phyloP scores from a whole-genome alignment of 2,797 vertebrate genomes.

The Momotus momota region DNA sequence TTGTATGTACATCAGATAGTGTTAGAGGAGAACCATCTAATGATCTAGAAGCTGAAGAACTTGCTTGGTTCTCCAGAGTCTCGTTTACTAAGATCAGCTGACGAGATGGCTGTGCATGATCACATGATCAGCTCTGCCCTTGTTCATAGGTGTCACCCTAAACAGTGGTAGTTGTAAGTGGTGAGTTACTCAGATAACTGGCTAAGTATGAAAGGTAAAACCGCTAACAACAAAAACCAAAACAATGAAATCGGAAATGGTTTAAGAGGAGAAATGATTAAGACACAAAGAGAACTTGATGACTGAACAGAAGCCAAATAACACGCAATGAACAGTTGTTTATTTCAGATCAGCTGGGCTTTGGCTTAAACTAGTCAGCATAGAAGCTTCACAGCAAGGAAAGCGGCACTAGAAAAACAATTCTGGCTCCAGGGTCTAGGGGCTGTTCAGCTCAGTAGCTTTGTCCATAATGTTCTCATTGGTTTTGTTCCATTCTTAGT shows the following conservation, averaged over 20 bases:
- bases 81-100: background rate
- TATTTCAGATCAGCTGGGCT: slow-evolving; percentile 28
- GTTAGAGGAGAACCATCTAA: background rate
- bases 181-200: background rate
- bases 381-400: background rate
- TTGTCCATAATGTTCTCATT: background rate
- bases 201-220: slow-evolving; percentile 4
- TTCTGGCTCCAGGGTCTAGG: background rate
- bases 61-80: background rate
- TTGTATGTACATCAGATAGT: slow-evolving; percentile 24
- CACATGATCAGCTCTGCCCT: background rate
- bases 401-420: background rate
- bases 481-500: background rate
- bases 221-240: background rate
- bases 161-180: background rate
- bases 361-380: background rate
- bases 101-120: background rate
- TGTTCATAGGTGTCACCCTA: background rate
- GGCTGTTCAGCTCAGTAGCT: background rate
- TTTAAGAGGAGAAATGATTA: background rate
- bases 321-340: background rate
- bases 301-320: background rate
- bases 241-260: background rate
- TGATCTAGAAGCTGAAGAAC: slow-evolving; percentile 1
- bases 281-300: background rate